These are phyloP conservation scores for Plectropomus leopardus DNA, from an alignment of 2,113 vertebrate genomes.

Conservation along the genomic window DNA sequence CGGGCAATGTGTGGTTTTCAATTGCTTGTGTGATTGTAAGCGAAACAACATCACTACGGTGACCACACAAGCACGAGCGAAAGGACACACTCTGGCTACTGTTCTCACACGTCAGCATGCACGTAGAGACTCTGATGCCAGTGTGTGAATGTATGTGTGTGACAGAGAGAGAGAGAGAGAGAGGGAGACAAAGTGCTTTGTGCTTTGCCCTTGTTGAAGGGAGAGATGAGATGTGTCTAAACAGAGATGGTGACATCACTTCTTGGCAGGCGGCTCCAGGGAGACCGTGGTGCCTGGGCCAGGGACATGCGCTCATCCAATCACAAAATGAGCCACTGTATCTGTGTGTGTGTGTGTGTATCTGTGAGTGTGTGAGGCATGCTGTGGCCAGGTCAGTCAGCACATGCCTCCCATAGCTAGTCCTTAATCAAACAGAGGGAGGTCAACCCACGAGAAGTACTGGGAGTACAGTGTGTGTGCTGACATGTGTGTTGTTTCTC, in stretches of 20 bases:
- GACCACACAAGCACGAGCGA: slow-evolving; percentile 6
- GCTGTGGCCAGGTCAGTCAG: slow-evolving; percentile 65
- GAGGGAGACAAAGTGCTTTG: slow-evolving; percentile 46
- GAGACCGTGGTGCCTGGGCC: slow-evolving; percentile 61
- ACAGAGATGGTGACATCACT: slow-evolving; percentile 78
- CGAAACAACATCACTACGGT: background rate
- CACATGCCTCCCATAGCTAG: slow-evolving; percentile 59
- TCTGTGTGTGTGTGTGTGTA: slow-evolving; percentile 30
- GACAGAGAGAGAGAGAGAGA: slow-evolving; percentile 16
- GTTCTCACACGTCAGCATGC: background rate
- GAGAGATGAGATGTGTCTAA: slow-evolving; percentile 70
- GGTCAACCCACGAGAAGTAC: slow-evolving; percentile 48
- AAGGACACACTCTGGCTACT: background rate
- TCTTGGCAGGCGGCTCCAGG: slow-evolving; percentile 70
- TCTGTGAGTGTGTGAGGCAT: slow-evolving; percentile 27
- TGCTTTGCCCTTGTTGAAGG: slow-evolving; percentile 63
- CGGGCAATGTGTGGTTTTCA: background rate
- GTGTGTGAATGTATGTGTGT: slow-evolving; percentile 4
- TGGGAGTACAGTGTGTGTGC: slow-evolving; percentile 41
- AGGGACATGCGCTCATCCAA: slow-evolving; percentile 58
- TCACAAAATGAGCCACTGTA: slow-evolving; percentile 54
- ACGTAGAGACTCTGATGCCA: background rate
- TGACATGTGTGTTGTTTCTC: slow-evolving; percentile 9
- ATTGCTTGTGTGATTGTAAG: background rate
- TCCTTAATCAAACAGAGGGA: slow-evolving; percentile 70